Conservation (phyloP, 2,888 invertebrate genomes). For the Bhutanitis thaidina region DNA sequence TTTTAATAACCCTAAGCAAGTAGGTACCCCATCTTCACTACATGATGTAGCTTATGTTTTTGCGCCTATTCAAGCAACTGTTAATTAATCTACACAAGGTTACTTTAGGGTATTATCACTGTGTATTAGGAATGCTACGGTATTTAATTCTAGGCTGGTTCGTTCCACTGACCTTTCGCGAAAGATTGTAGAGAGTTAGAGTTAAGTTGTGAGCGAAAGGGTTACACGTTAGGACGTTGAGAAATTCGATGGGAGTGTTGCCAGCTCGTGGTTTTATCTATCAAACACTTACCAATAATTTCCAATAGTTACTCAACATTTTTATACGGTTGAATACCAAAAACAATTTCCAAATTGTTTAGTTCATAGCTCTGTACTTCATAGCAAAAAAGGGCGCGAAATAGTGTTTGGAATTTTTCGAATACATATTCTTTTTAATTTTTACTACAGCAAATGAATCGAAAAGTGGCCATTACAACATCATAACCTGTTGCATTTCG, state of each 20-base stretch:
- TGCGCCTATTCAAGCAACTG: no score
- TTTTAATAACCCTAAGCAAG: no score
- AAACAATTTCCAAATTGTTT: neutral
- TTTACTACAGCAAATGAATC: no score
- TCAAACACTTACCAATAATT: slow-evolving; percentile 10
- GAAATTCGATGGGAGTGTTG: slow-evolving; percentile 17
- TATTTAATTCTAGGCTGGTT: neutral
- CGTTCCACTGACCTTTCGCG: slow-evolving; percentile 16
- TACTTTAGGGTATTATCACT: no score
- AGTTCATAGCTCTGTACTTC: neutral
- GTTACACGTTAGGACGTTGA: slow-evolving; percentile 11
- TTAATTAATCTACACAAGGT: no score
- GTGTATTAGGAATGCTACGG: no score
- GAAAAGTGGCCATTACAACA: neutral
- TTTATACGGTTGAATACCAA: neutral
- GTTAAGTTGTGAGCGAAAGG: slow-evolving; percentile 9
- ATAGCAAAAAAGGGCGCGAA: no score
- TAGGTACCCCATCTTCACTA: no score
- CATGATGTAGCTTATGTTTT: no score
- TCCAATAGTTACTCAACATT: slow-evolving; percentile 6
- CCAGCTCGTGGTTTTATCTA: slow-evolving; percentile 18
- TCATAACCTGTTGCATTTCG: neutral
- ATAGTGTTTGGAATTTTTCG: no score
- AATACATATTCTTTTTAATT: no score
- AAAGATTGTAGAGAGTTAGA: slow-evolving; percentile 2